Conservation (phyloP, 2,113 vertebrate species). For the Dendrocopos noguchii region DNA sequence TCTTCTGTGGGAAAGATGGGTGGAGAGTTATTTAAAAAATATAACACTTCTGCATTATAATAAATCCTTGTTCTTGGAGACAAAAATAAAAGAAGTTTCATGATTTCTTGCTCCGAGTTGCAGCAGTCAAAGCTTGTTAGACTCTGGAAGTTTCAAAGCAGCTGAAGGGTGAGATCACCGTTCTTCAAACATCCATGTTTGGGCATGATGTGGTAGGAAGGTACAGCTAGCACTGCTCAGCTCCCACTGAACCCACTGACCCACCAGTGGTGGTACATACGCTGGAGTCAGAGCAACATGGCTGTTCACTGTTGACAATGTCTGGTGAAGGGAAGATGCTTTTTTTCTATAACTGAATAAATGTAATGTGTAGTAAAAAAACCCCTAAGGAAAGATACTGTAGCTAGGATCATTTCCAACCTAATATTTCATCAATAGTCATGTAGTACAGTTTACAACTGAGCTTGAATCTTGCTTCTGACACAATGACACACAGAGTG, state of each 20-base stretch:
- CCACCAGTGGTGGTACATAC: rapidly evolving
- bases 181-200: not conserved
- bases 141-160: not conserved
- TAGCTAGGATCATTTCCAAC: not conserved
- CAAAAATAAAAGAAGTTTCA: not conserved
- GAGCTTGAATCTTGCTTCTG: not conserved
- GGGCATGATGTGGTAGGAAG: not conserved
- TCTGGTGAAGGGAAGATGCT: not conserved
- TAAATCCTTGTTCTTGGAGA: conserved; percentile 2
- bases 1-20: conserved; percentile 8
- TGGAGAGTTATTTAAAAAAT: not conserved
- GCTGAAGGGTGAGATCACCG: not conserved
- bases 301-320: not conserved
- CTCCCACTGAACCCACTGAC: not conserved
- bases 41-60: not conserved
- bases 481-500: not conserved
- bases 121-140: not conserved
- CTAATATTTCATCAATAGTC: not conserved
- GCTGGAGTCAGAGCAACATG: not conserved
- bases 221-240: not conserved
- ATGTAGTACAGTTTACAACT: not conserved
- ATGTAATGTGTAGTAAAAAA: not conserved
- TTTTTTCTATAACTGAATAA: not conserved
- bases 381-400: not conserved
- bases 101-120: not conserved